Percentiles rank a stretch among this genome's conserved stretches.
Evolutionary conservation across 2,797 vertebrate species (phyloP).

Genomic region (Taenioides sp.): DNA sequence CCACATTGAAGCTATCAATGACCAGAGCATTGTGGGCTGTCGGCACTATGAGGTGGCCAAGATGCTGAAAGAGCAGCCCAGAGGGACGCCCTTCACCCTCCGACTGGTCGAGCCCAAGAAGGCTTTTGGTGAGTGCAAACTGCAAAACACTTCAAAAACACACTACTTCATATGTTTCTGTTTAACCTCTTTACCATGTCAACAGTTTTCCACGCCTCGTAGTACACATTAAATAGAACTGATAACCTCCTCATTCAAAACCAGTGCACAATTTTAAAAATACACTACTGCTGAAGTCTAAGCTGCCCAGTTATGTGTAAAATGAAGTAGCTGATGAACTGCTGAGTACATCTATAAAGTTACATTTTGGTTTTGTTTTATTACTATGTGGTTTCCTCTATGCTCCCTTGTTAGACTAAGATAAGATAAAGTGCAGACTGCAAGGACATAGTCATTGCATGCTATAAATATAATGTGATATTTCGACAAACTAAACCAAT

Average conservation of each 20-base stretch:
- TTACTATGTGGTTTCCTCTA: neutral
- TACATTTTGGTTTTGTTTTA: neutral
- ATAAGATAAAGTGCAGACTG: neutral
- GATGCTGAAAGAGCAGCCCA: conserved; percentile 92
- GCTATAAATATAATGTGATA: neutral
- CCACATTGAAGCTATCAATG: conserved; percentile 97
- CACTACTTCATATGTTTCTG: no score
- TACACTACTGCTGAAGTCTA: neutral
- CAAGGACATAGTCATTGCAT: neutral
- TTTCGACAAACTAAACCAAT: neutral
- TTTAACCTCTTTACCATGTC: neutral
- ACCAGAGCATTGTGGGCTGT: conserved; percentile 95
- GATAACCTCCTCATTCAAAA: neutral
- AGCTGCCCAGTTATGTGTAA: neutral
- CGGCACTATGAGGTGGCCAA: conserved; percentile 96
- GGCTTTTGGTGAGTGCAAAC: conserved; percentile 88
- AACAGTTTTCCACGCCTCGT: neutral
- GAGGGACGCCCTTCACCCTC: conserved; percentile 88
- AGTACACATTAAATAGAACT: neutral
- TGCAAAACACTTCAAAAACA: neutral
- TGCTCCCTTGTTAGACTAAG: neutral
- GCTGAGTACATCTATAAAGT: neutral
- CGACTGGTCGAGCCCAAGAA: conserved; percentile 92
- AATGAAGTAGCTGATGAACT: neutral
- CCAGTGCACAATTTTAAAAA: no score